Evolutionary conservation across 2,888 invertebrate genomes (phyloP), one percentile per base, ranked within the genome.

Genomic region (Agrotis exclamationis): DNA sequence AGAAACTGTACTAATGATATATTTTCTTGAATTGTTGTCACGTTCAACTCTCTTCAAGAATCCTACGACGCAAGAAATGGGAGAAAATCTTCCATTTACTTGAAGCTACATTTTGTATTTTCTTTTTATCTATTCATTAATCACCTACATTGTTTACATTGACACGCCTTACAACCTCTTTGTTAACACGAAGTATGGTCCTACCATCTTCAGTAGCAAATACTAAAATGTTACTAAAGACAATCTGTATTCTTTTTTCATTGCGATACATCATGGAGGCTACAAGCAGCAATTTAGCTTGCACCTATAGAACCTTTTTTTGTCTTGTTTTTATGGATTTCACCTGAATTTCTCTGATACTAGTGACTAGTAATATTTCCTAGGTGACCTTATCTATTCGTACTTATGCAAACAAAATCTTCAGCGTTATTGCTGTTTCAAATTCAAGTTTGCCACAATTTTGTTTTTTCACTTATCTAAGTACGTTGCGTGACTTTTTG

Each of bases 371-470:
- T 1, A 13, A 13, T n/a, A 33, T 56, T 1, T 0, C 13, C 6
- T 5, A 45, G 45, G 24, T 33, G n/a, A 33, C 13, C n/a, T n/a
- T 54, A 54, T 56, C n/a, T 56, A 33, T 13, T n/a, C n/a, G 2
- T 56, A 56, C 24, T 39, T 6, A 56, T n/a, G 13, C 33, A 33
- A 56, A n/a, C 33, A 14, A 33, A 56, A 56, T 56, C 7, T 62
- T 47, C 20, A 51, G n/a, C 59, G 54, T 62, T 54, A 57, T 64
- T 50, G 48, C 50, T 48, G 65, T 28, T 65, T 68, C 66, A 79
- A 82, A 73, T 70, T 80, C 70, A 82, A 68, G 81, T 66, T 56
- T 73, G 65, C 51, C 48, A 63, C 65, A 71, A 33, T 80, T 69
- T 66, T 45, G 58, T 56, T 45, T 57, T 67, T 77, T 48, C 60